phyloP scores from a whole-genome alignment of 2,113 vertebrate genomes.

The Pseudorhombus dupliciocellatus region DNA sequence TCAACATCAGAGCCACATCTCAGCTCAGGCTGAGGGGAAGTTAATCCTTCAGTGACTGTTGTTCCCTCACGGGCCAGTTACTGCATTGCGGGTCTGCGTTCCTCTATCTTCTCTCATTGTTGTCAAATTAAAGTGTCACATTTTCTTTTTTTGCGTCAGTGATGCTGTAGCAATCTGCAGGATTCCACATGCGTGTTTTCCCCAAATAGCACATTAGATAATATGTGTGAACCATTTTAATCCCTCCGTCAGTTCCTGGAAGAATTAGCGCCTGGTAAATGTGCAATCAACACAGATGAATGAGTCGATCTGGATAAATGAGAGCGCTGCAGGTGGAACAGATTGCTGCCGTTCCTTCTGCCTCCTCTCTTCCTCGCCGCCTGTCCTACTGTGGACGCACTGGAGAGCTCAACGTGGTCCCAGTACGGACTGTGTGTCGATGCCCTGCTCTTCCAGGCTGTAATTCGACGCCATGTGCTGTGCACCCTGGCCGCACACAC shows the following conservation, averaged over 20 bases:
- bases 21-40: background rate
- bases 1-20: slow-evolving; percentile 13
- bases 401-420: slow-evolving; percentile 24
- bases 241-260: slow-evolving; percentile 1
- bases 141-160: too few relatives aligned
- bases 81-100: background rate
- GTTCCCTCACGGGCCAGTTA: background rate
- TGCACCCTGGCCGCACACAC: background rate
- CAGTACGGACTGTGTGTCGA: slow-evolving; percentile 14
- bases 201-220: background rate
- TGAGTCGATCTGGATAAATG: slow-evolving; percentile 1
- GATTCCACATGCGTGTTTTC: too few relatives aligned
- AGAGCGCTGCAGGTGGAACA: slow-evolving; percentile 5
- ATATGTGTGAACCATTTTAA: slow-evolving; percentile 1
- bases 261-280: slow-evolving; percentile 1
- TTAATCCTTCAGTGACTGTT: background rate
- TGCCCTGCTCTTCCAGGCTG: background rate
- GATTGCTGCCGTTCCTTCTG: background rate
- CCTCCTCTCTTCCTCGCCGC: background rate
- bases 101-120: too few relatives aligned
- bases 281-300: slow-evolving; percentile 3
- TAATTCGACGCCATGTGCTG: background rate
- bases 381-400: background rate
- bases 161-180: too few relatives aligned
- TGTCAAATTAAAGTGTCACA: too few relatives aligned